These are phyloP conservation scores for Thripadectes ignobilis DNA, from an alignment of 2,797 vertebrate species.

Conservation along the genomic window DNA sequence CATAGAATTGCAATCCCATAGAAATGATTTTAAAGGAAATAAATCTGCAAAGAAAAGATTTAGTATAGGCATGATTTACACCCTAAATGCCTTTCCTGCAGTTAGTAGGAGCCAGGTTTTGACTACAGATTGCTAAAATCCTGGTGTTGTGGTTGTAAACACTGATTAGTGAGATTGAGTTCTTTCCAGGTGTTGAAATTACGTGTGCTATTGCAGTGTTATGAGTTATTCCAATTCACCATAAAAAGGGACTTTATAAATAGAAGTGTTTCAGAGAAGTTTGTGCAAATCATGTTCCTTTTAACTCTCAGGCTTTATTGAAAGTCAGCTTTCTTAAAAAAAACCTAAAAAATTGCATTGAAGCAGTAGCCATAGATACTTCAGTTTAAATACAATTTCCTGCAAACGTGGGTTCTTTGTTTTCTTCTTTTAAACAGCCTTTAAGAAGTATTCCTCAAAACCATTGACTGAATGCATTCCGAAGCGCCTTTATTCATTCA, in stretches of 20 bases:
- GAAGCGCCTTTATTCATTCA: background rate
- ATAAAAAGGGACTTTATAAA: slow-evolving; percentile 13
- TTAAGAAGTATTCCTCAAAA: background rate
- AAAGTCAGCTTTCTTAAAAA: background rate
- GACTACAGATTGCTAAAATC: slow-evolving; percentile 1
- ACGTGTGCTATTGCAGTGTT: background rate
- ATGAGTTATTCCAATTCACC: slow-evolving; percentile 25
- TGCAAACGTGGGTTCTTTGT: background rate
- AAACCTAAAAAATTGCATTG: background rate
- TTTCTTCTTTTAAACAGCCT: background rate
- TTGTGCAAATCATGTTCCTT: slow-evolving; percentile 6
- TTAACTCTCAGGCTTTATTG: background rate
- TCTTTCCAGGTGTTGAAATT: slow-evolving; percentile 50
- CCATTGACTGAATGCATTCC: background rate
- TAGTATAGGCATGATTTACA: background rate
- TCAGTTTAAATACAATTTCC: background rate
- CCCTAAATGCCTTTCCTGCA: slow-evolving; percentile 1
- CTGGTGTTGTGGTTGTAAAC: background rate
- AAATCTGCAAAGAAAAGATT: slow-evolving; percentile 51
- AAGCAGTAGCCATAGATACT: background rate
- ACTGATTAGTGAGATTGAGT: slow-evolving; percentile 38
- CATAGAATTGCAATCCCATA: slow-evolving; percentile 10
- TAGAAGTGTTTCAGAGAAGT: background rate
- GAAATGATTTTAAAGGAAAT: slow-evolving; percentile 48
- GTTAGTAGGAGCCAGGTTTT: background rate